Base-by-base conservation (phyloP, 1,140 invertebrate species). In the Drosophila miranda region DNA sequence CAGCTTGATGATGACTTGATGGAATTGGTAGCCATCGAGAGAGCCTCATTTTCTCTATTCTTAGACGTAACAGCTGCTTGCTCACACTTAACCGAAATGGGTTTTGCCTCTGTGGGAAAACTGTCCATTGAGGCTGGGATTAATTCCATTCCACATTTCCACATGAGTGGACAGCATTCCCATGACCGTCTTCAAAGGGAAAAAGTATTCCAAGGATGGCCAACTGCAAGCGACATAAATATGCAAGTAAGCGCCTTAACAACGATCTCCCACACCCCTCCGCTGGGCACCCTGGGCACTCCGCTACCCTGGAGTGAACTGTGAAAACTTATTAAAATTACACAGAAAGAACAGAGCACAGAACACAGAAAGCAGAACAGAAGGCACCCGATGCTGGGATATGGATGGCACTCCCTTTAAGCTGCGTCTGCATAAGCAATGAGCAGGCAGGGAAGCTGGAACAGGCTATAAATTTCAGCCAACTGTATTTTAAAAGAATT, bases 401-500 rank as follows among this genome's bases (percentile, higher is more conserved):
- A 38, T 46, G 55, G 16, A 16, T 23, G 38, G 19, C 57, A 54
- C 50, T 46, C 64, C 57, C 59, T 53, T 82, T 82, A 84, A 82
- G 80, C 80, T 53, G 63, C 14, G 56, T 26, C 60, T 84, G 81
- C 72, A 83, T 83, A 86, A 83, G 80, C 74, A 84, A 83, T 83
- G 72, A 76, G 73, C 49, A 26, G 50, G 38, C 57, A 5, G 23
- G 23, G 23, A 26, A 26, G 67, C 43, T 61, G 79, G 60, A 76
- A 66, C 59, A 56, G 53, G 58, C 76, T 78, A 86, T 76, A 84
- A 84, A 86, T 86, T 73, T 80, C 66, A 42, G 66, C 7, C 84
- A 86, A 69, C 79, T 87, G 82, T 74, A 81, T 78, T 86, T 86
- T 77, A 86, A 86, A 86, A 81, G 82, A 86, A 86, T 86, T 87